Conservation (phyloP, 2,797 vertebrate genomes). For the Bradypodion pumilum region DNA sequence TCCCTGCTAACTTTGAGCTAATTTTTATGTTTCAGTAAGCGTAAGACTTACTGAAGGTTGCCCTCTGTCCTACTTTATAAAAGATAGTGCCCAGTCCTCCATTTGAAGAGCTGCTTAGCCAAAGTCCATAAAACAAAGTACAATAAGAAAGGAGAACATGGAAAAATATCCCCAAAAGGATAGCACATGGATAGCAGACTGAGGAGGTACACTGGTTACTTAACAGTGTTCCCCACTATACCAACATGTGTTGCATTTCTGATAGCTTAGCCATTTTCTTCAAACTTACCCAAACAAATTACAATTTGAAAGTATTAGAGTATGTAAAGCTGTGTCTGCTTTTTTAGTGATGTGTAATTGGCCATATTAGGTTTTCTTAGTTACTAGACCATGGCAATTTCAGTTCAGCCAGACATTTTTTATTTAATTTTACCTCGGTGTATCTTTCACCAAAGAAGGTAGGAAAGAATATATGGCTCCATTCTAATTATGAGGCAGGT, state of each 20-base stretch:
- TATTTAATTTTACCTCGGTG: no score
- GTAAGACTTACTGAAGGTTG: neutral
- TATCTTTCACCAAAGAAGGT: neutral
- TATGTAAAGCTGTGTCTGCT: neutral
- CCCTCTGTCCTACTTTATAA: neutral
- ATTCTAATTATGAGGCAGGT: neutral
- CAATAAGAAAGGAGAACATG: neutral
- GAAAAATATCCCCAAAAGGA: neutral
- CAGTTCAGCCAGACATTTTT: no score
- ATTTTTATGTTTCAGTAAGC: neutral
- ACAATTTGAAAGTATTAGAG: neutral
- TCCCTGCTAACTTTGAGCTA: no score
- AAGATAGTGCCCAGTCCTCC: neutral
- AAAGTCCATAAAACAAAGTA: neutral
- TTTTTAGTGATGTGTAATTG: no score
- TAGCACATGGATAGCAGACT: neutral
- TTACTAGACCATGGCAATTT: no score
- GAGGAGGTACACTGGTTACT: neutral
- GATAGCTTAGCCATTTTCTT: neutral
- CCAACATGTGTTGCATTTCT: neutral
- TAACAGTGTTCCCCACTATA: neutral
- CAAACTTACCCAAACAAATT: neutral
- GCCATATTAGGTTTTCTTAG: no score
- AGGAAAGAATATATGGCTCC: neutral
- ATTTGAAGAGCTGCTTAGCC: neutral